Evolutionary conservation across 2,113 vertebrate genomes (phyloP).

Genomic region (Heterochromis multidens): DNA sequence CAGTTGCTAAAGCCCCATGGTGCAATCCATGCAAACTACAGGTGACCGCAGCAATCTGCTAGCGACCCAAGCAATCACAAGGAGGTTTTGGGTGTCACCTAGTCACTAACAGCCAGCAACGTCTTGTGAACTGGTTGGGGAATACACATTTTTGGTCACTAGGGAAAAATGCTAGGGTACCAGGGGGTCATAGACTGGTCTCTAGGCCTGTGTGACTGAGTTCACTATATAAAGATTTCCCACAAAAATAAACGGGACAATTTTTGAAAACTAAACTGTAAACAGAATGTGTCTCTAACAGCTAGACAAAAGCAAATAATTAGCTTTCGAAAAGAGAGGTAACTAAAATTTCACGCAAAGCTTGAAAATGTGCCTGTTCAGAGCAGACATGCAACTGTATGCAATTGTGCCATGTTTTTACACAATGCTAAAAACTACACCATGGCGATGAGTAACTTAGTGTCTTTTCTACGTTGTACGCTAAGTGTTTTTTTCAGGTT

Average conservation of each 20-base stretch:
- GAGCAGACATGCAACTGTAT: no score
- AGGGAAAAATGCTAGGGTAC: background rate
- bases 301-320: background rate
- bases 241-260: background rate
- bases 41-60: background rate
- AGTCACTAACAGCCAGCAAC: background rate
- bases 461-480: fast-evolving
- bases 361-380: no score
- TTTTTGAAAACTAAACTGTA: background rate
- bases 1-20: background rate
- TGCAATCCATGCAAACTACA: background rate
- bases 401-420: background rate
- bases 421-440: background rate
- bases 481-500: background rate
- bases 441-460: background rate
- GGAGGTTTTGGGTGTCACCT: background rate
- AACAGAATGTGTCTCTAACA: background rate
- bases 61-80: background rate
- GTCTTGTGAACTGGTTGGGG: background rate
- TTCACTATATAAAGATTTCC: background rate
- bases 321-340: no score
- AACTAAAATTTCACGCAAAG: background rate
- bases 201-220: background rate
- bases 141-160: background rate
- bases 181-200: background rate